Evolutionary conservation across 37 sponge, comb jelly and placozoan species (phyloP), one percentile per base, ranked within the genome.

Genomic region (Cliona cf. orientalis): DNA sequence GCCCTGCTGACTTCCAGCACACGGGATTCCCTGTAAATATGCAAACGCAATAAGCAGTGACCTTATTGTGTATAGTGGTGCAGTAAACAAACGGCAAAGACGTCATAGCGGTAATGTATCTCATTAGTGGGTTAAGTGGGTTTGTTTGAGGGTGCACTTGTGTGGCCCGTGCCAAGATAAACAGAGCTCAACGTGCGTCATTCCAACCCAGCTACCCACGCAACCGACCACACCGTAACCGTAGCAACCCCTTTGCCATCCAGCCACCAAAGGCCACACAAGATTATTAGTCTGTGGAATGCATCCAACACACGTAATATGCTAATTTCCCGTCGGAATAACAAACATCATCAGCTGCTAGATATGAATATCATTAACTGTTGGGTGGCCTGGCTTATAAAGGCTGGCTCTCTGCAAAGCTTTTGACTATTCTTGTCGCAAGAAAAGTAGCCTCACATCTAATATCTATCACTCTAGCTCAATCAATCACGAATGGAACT

Each of bases 301-400:
- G 79, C 79, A 4, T 23, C 46, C 65, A 23, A 29, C 65, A 63
- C 26, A 63, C 66, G 79, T 66, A 79, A 79, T 79, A 31, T 42
- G 19, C 53, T 9, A 22, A 59, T 46, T 72, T 72, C 46, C 46
- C 35, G 14, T 32, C 56, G 2, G n/a, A 66, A 79, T 49, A 66
- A 79, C 45, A 78, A 63, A 78, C 78, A 78, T 14, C 55, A 75
- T 75, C 76, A 61, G 73, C 76, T 61, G 76, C 62, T 36, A 22
- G 22, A n/a, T 49, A 33, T 53, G 76, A 75, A 75, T 75, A 56
- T 60, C 79, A 67, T 67, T 57, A 79, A n/a, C 25, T 64, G 56
- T 19, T 53, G 46, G 32, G 66, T 65, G 66, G 75, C 59, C 75
- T 12, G 6, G 63, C 25, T 7, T 14, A 14, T 62, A 62, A 26